A percentile compares a stretch with the other conserved stretches of the same genome.
Evolutionary conservation across 2,113 vertebrate species (phyloP).

Genomic region (Jaculus jaculus): DNA sequence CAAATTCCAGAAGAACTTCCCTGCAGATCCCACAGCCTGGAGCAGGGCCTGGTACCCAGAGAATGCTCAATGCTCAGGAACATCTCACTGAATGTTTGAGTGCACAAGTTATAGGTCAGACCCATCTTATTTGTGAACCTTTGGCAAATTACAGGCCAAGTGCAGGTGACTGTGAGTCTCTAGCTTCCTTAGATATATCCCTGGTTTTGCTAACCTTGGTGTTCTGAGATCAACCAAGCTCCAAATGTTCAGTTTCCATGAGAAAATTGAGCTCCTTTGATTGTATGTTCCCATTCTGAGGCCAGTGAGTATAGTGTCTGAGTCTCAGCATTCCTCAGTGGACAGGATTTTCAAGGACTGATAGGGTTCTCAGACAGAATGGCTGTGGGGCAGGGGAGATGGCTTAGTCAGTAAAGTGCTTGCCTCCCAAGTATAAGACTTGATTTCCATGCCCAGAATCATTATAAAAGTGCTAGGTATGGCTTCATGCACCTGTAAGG

Average conservation of each 20-base stretch:
- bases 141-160: background rate
- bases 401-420: too few species aligned
- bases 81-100: background rate
- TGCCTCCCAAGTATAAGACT: too few species aligned
- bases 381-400: too few species aligned
- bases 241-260: background rate
- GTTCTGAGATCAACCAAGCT: background rate
- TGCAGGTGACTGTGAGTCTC: background rate
- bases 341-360: background rate
- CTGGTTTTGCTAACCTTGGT: background rate
- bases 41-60: background rate
- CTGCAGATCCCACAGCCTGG: rapidly evolving
- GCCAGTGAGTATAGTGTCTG: background rate
- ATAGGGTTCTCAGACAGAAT: too few species aligned
- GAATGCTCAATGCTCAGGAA: background rate
- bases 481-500: too few species aligned
- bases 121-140: background rate
- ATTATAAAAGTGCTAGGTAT: too few species aligned
- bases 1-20: background rate
- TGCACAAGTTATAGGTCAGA: background rate
- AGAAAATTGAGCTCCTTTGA: background rate
- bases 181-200: background rate
- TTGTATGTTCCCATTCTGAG: background rate
- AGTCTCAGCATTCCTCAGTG: background rate
- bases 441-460: too few species aligned